A percentile compares a stretch with the other conserved stretches of the same genome.
phyloP scores from a whole-genome alignment of 2,113 vertebrate genomes.

The Odobenus rosmarus region DNA sequence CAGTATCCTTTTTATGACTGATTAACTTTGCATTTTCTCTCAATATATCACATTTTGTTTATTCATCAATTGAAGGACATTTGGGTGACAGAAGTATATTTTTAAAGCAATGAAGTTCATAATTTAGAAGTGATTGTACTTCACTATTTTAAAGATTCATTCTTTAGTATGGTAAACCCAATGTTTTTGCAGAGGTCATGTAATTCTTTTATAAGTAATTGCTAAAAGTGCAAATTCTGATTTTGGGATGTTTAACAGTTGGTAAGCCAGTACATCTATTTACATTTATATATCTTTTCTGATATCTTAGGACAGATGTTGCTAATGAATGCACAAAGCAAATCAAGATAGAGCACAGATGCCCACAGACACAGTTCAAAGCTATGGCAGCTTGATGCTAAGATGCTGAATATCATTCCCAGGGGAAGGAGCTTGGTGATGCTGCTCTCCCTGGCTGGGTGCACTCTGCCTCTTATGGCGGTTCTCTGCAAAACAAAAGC shows the following conservation, averaged over 20 bases:
- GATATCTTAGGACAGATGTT: background rate
- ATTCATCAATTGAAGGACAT: background rate
- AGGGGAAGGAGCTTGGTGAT: background rate
- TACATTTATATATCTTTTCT: background rate
- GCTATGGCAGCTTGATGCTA: background rate
- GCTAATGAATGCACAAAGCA: background rate
- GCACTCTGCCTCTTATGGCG: background rate
- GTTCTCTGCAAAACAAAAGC: background rate
- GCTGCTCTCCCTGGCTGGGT: background rate
- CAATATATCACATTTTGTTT: background rate
- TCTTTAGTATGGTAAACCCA: background rate
- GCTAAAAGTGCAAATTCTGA: slow-evolving; percentile 39
- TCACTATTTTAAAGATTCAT: slow-evolving; percentile 56
- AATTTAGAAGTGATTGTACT: slow-evolving; percentile 74
- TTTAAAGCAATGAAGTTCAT: background rate
- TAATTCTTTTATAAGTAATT: slow-evolving; percentile 52
- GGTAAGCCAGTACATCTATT: background rate
- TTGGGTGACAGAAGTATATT: background rate
- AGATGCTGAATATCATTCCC: background rate
- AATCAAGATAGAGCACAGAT: background rate
- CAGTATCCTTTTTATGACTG: background rate
- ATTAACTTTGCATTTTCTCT: slow-evolving; percentile 17
- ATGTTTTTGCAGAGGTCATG: slow-evolving; percentile 34
- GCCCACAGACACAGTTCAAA: background rate
- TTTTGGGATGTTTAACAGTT: slow-evolving; percentile 45